Base-by-base conservation (phyloP, 2,113 vertebrate species). In the Prunella himalayana region DNA sequence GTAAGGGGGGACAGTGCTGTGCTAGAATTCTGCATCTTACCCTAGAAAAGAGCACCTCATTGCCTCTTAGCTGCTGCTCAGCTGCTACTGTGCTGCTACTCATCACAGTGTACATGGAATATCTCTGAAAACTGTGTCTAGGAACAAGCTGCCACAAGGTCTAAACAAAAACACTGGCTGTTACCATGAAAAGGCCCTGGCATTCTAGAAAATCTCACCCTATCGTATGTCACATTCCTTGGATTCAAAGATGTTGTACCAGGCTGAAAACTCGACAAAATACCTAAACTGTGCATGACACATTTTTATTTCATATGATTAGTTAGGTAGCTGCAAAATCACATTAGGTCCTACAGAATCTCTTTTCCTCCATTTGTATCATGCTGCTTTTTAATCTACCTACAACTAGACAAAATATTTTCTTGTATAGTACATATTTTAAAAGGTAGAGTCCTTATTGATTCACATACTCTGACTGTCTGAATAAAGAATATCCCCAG, bases 41-140 rank as follows among this genome's bases (percentile, higher is more conserved):
- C 4, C 7, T 63, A 44, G 35, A n/a, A 82, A 75, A 12, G 19
- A 79, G 6, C n/a, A 45, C 4, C 24, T 82, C 30, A 44, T 41
- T 83, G 7, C 33, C 19, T 33, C 17, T 63, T 44, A 39, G 28
- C 19, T 41, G 31, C 44, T 28, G 18, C 18, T 57, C 25, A n/a
- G 44, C 44, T 53, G 20, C 23, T 35, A 25, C 7, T 15, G 16
- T 59, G 37, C 14, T 81, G 11, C 14, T 64, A 3, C 20, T 64
- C 22, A 49, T 31, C 21, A 77, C 2, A 1, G 8, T 13, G 1
- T 22, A 23, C 25, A 31, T 10, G 0, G 0, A 76, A 60, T 57
- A 69, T 13, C 23, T 68, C 33, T 49, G 33, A 54, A 91, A 91
- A 51, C 3, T 23, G 8, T 2, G 7, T 82, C 44, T 33, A 44